Conservation (phyloP, 2,888 invertebrate genomes). For the Drosophila testacea region DNA sequence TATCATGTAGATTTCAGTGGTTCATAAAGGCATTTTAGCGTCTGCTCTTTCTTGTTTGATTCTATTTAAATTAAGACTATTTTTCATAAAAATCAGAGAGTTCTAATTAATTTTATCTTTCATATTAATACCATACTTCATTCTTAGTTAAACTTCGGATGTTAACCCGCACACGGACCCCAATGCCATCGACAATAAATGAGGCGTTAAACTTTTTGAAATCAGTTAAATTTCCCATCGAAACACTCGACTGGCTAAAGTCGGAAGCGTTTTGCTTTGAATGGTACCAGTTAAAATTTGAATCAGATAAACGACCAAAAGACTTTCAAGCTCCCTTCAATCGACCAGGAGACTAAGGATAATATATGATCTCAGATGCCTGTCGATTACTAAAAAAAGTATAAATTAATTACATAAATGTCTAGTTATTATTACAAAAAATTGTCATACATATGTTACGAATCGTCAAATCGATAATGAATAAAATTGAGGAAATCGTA, state of each 20-base stretch:
- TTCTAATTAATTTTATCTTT: neutral
- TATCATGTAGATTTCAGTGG: too few species aligned
- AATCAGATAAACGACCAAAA: constrained; percentile 22
- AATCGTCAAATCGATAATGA: neutral
- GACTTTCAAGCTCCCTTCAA: constrained; percentile 44
- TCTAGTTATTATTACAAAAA: constrained; percentile 62
- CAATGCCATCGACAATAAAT: neutral
- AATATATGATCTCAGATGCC: neutral
- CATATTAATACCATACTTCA: too few species aligned
- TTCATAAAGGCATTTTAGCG: too few species aligned
- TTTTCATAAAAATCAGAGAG: too few species aligned
- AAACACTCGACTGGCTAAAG: constrained; percentile 23
- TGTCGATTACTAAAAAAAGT: neutral
- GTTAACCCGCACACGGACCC: constrained; percentile 52
- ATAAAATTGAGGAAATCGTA: constrained; percentile 60
- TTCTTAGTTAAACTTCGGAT: constrained; percentile 55
- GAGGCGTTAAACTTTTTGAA: neutral
- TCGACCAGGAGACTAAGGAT: constrained; percentile 4
- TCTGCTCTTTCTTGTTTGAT: too few species aligned
- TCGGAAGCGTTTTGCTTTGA: constrained; percentile 61
- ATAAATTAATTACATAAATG: constrained; percentile 57
- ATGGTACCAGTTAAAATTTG: constrained; percentile 57
- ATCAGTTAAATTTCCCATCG: neutral
- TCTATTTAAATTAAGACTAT: too few species aligned
- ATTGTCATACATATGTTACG: constrained; percentile 37